These are phyloP conservation scores for Agrenia bidenticulata DNA, from an alignment of 2,888 invertebrate genomes.

Conservation along the genomic window DNA sequence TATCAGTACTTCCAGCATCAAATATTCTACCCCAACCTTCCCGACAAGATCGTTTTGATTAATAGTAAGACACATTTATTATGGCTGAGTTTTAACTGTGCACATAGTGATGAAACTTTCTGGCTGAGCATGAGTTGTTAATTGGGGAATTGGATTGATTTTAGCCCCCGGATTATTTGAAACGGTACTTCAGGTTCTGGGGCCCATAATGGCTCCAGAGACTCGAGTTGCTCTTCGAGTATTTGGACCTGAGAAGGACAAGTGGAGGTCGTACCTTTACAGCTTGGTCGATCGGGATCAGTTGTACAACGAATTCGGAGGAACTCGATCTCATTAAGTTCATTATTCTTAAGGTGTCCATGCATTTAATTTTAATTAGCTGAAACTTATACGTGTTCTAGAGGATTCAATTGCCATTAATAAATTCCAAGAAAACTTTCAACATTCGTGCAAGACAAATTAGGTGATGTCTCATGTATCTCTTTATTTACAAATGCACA, in stretches of 20 bases:
- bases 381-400: too few species aligned
- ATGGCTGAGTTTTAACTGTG: neutral
- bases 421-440: too few species aligned
- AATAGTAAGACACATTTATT: conserved; percentile 29
- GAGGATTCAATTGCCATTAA: too few species aligned
- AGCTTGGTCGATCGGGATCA: conserved; percentile 29
- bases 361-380: too few species aligned
- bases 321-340: conserved; percentile 26
- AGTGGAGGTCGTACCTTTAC: conserved; percentile 29
- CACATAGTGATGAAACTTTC: neutral
- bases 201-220: conserved; percentile 41
- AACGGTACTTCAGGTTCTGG: conserved; percentile 27
- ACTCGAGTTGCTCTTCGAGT: conserved; percentile 36
- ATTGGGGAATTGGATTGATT: too few species aligned
- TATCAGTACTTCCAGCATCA: conserved; percentile 40
- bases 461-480: too few species aligned
- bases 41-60: conserved; percentile 34
- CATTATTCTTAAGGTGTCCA: too few species aligned
- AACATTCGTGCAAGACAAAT: too few species aligned
- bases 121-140: neutral
- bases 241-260: conserved; percentile 28
- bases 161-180: conserved; percentile 31
- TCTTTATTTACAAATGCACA: too few species aligned
- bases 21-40: conserved; percentile 33
- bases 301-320: conserved; percentile 32